Conservation (phyloP, 2,888 invertebrate genomes). For the Margaritifera margaritifera region DNA sequence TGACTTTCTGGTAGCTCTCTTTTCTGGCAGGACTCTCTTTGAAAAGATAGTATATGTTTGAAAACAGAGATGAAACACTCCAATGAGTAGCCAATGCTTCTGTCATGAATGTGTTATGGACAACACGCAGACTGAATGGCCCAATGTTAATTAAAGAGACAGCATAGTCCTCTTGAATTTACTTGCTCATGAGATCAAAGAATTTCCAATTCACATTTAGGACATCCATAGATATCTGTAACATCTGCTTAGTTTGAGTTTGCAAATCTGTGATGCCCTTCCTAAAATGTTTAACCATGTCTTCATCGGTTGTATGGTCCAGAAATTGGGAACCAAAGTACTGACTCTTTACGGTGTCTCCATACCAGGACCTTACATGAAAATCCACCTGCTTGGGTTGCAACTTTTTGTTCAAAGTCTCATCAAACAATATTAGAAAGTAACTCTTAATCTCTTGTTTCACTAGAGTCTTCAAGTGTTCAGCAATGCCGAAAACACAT, state of each 20-base stretch:
- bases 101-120: too few relatives aligned
- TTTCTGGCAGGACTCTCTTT: too few relatives aligned
- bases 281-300: too few relatives aligned
- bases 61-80: too few relatives aligned
- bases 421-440: conserved; percentile 30
- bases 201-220: conserved; percentile 30
- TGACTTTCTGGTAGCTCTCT: too few relatives aligned
- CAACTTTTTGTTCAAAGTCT: conserved; percentile 32
- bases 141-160: too few relatives aligned
- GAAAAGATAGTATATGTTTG: too few relatives aligned
- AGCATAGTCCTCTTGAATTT: too few relatives aligned
- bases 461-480: conserved; percentile 13
- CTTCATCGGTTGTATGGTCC: conserved; percentile 23
- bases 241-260: conserved; percentile 11
- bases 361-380: conserved; percentile 29
- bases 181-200: conserved; percentile 5
- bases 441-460: neutral
- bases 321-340: conserved; percentile 32
- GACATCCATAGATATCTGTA: conserved; percentile 29
- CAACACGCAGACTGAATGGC: too few relatives aligned
- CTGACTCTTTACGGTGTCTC: conserved; percentile 14
- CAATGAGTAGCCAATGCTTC: too few relatives aligned
- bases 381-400: conserved; percentile 43
- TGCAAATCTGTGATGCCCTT: too few relatives aligned
- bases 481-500: conserved; percentile 22